Evolutionary conservation across 1,140 invertebrate genomes (phyloP).

Genomic region (Trichonephila clavata): DNA sequence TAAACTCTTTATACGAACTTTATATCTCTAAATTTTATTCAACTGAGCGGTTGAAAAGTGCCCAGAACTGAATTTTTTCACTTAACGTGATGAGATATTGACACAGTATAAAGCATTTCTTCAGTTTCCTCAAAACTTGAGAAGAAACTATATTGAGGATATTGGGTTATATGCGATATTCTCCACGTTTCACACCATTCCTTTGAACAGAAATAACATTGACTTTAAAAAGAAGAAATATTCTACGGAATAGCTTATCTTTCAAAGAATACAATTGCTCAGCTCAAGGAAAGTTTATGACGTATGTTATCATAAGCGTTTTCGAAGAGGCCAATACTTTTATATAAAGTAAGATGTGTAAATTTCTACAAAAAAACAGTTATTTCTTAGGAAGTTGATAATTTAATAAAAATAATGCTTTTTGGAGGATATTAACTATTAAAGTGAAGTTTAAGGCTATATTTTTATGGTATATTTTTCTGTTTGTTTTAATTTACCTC

Average conservation of each 20-base stretch:
- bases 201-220: slow-evolving; percentile 42
- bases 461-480: too few relatives aligned
- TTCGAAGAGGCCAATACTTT: not conserved
- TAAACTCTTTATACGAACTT: not conserved
- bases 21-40: slow-evolving; percentile 2
- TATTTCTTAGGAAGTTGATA: too few relatives aligned
- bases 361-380: too few relatives aligned
- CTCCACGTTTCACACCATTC: not conserved
- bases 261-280: not conserved
- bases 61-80: not conserved
- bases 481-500: too few relatives aligned
- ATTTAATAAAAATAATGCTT: too few relatives aligned
- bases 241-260: not conserved
- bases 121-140: not conserved
- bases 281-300: not conserved
- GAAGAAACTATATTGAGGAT: slow-evolving; percentile 17
- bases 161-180: not conserved
- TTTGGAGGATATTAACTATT: too few relatives aligned
- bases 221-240: not conserved
- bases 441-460: too few relatives aligned
- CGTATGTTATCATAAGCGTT: not conserved
- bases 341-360: too few relatives aligned
- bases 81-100: slow-evolving; percentile 41
- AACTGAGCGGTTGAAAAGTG: not conserved
- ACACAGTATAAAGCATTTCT: slow-evolving; percentile 32